Conservation (phyloP, 2,113 vertebrate species). For the Stomatorhinus ivindoensis region DNA sequence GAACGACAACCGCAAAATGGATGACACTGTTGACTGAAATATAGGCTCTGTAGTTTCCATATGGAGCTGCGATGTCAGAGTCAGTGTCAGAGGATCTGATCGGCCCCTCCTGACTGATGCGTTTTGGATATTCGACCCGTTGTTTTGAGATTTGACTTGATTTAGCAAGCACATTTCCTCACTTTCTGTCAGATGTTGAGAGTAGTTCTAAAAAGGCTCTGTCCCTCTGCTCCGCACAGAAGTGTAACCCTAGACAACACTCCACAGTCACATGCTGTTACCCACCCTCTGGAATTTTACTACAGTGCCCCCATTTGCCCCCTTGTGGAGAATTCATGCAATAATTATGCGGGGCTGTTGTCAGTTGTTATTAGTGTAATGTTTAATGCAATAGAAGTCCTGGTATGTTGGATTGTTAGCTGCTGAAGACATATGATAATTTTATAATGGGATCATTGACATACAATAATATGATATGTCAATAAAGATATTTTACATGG, state of each 20-base stretch:
- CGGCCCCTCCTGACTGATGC: background rate
- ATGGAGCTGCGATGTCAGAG: background rate
- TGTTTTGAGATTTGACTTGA: slow-evolving; percentile 15
- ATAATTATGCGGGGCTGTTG: background rate
- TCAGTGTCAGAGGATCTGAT: background rate
- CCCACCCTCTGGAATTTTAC: slow-evolving; percentile 27
- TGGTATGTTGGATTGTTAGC: background rate
- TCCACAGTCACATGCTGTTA: slow-evolving; percentile 32
- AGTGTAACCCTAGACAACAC: slow-evolving; percentile 29
- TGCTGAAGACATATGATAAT: background rate
- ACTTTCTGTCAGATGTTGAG: slow-evolving; percentile 19
- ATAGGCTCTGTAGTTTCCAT: background rate
- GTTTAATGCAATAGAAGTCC: background rate
- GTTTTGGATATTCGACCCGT: slow-evolving; percentile 7
- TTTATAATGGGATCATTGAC: background rate
- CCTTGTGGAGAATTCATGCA: slow-evolving; percentile 30
- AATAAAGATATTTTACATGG: background rate
- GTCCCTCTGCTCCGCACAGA: slow-evolving; percentile 6
- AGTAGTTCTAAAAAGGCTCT: slow-evolving; percentile 26
- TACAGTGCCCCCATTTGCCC: slow-evolving; percentile 34
- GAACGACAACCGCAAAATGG: background rate
- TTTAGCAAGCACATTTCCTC: slow-evolving; percentile 30
- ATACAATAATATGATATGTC: background rate
- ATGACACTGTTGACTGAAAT: slow-evolving; percentile 1
- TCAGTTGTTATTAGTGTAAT: background rate